A percentile compares a stretch with the other conserved stretches of the same genome.
Conservation (phyloP, 2,797 vertebrate genomes). For the Gymnothorax reevesii region DNA sequence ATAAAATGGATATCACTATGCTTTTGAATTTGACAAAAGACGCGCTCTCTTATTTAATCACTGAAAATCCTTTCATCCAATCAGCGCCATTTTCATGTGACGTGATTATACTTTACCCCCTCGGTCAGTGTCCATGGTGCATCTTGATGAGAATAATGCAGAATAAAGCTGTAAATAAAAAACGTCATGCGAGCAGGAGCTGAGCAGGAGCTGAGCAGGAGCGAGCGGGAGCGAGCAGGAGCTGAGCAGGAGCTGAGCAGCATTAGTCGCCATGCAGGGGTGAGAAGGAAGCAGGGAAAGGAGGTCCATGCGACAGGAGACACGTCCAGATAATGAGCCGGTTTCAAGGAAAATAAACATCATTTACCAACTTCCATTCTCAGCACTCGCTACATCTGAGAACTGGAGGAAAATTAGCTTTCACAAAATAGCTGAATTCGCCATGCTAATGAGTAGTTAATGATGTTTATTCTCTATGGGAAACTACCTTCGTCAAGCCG, state of each 20-base stretch:
- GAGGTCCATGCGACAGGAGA: not conserved
- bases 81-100: not conserved
- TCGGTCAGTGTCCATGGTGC: conserved; percentile 7
- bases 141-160: conserved; percentile 3
- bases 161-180: conserved; percentile 23
- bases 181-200: conserved; percentile 53
- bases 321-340: not conserved
- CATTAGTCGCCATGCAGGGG: conserved; percentile 50
- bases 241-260: conserved; percentile 44
- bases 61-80: not conserved
- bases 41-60: not conserved
- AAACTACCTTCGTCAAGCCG: not conserved
- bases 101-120: conserved; percentile 17
- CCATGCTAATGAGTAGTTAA: not conserved
- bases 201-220: conserved; percentile 39
- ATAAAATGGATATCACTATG: not conserved
- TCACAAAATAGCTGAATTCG: conserved; percentile 16
- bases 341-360: conserved; percentile 12
- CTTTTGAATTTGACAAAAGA: not conserved
- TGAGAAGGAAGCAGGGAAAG: conserved; percentile 23
- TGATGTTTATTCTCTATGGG: not conserved
- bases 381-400: not conserved
- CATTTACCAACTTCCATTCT: conserved; percentile 3
- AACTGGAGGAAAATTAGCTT: not conserved
- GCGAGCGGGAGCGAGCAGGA: conserved; percentile 57